Percentiles rank a stretch among this genome's conserved stretches.
Evolutionary conservation across 1,140 invertebrate genomes (phyloP).

Genomic region (Hyles euphorbiae): DNA sequence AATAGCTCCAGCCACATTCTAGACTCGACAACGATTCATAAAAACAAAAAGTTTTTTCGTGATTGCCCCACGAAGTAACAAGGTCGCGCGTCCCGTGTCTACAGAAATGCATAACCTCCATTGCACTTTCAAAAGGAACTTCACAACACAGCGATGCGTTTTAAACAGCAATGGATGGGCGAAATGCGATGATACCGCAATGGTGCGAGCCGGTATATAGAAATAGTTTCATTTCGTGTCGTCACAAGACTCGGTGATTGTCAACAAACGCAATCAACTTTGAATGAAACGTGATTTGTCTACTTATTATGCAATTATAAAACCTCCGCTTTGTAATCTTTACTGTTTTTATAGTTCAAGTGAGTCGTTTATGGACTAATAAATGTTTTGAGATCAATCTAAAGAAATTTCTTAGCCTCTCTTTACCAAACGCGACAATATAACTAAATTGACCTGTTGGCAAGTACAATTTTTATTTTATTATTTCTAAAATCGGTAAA

Average conservation of each 20-base stretch:
- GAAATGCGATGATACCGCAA: constrained; percentile 19
- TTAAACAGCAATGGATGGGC: constrained; percentile 21
- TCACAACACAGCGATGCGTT: neutral
- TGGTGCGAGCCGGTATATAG: constrained; percentile 23
- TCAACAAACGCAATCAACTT: constrained; percentile 24
- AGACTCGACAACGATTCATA: too few relatives aligned
- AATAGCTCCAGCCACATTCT: too few relatives aligned
- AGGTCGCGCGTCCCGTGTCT: neutral
- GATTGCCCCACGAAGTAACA: neutral
- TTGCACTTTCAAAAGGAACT: neutral
- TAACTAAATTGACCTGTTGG: too few relatives aligned
- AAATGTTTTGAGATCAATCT: too few relatives aligned
- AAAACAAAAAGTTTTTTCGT: too few relatives aligned
- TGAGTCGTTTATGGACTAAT: too few relatives aligned
- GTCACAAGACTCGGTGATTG: constrained; percentile 19
- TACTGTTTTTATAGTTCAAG: neutral
- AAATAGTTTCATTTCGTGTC: constrained; percentile 33
- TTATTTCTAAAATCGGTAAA: too few relatives aligned
- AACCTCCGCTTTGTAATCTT: constrained; percentile 4
- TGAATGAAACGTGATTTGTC: constrained; percentile 33
- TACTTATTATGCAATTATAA: constrained; percentile 34
- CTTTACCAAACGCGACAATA: too few relatives aligned
- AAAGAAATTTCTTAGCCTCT: too few relatives aligned
- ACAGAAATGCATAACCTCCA: neutral
- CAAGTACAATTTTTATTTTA: too few relatives aligned